Conservation (phyloP, 64 coral and sea anemone species). For the Trachythela sp. region DNA sequence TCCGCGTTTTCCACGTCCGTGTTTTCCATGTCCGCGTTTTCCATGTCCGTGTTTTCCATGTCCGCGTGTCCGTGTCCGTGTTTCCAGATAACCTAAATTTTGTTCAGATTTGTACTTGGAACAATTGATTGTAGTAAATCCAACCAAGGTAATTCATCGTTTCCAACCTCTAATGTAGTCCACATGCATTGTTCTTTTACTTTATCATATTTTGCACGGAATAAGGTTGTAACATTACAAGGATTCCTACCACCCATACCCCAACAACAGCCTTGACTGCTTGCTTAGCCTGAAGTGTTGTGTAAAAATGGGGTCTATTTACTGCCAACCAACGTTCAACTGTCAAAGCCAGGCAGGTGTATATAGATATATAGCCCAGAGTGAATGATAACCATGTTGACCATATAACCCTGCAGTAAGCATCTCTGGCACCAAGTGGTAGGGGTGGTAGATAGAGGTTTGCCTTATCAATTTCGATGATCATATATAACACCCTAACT, state of each 20-base stretch:
- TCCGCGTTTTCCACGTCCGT: no score
- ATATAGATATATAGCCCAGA: not conserved
- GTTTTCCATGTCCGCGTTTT: no score
- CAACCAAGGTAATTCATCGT: not conserved
- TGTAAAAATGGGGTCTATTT: not conserved
- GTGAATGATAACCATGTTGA: constrained; percentile 13
- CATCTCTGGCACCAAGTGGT: not conserved
- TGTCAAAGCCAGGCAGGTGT: not conserved
- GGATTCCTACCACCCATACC: not conserved
- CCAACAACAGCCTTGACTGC: not conserved
- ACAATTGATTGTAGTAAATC: constrained; percentile 9
- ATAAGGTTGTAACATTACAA: not conserved
- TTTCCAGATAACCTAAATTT: no score
- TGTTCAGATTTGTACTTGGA: no score
- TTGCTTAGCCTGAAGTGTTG: not conserved
- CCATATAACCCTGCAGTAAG: not conserved
- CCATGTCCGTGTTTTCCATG: no score
- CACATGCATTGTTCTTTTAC: not conserved
- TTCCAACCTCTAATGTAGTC: not conserved
- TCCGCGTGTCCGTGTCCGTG: no score
- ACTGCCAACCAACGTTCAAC: constrained; percentile 3
- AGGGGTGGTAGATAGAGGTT: not conserved
- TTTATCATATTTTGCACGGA: not conserved
- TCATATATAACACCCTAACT: no score
- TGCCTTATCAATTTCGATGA: no score